Conservation (phyloP, 2,888 invertebrate genomes). For the Stictocephala bisonia region DNA sequence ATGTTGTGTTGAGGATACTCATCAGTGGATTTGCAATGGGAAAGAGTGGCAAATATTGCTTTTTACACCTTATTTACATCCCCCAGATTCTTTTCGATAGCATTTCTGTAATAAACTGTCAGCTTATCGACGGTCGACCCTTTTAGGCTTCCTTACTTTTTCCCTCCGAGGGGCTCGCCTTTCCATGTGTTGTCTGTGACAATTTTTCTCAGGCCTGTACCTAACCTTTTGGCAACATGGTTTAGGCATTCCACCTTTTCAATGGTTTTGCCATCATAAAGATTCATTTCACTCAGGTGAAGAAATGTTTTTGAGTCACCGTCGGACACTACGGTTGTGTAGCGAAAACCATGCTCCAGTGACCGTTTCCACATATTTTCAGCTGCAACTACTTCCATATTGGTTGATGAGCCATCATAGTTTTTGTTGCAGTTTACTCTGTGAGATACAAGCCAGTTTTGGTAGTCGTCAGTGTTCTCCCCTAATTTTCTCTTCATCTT, state of each 20-base stretch:
- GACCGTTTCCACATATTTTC: constrained; percentile 34
- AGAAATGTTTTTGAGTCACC: constrained; percentile 23
- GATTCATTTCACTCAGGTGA: constrained; percentile 32
- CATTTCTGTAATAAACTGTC: constrained; percentile 29
- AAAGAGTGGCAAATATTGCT: constrained; percentile 30
- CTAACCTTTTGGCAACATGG: constrained; percentile 51
- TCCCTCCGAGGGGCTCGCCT: constrained; percentile 45
- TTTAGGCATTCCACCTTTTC: constrained; percentile 52
- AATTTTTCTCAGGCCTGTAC: constrained; percentile 46
- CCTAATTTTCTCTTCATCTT: constrained; percentile 10
- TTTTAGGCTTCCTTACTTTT: constrained; percentile 41
- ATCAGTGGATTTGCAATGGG: constrained; percentile 38
- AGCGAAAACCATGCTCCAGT: constrained; percentile 33
- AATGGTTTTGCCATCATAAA: constrained; percentile 3
- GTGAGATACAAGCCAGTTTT: constrained; percentile 33
- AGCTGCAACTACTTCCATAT: constrained; percentile 38
- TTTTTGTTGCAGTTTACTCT: constrained; percentile 23
- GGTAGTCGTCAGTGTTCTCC: not conserved
- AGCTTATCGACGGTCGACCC: constrained; percentile 26
- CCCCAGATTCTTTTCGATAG: constrained; percentile 25
- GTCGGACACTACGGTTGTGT: constrained; percentile 37
- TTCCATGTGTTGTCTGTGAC: constrained; percentile 35
- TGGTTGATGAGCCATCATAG: constrained; percentile 27
- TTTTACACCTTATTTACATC: constrained; percentile 19
- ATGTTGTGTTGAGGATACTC: constrained; percentile 21